These are phyloP conservation scores for Drosophila merina DNA, from an alignment of 2,888 invertebrate species.

Conservation along the genomic window DNA sequence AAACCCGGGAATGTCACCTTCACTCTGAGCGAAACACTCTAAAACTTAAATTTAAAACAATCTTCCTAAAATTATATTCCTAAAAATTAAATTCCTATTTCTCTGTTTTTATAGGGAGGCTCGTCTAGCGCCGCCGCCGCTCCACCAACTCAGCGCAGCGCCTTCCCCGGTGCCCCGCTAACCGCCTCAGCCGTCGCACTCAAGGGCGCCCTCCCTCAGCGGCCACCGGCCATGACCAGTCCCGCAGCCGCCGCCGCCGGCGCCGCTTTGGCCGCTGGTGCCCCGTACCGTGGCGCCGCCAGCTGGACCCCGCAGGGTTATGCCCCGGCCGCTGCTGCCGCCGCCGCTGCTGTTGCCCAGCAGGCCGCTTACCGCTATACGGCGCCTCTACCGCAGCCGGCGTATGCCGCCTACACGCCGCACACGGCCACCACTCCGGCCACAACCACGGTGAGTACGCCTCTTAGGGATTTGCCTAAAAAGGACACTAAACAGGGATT, in stretches of 20 bases:
- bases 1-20: neutral
- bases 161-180: constrained; percentile 84
- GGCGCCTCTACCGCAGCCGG: constrained; percentile 84
- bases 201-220: constrained; percentile 82
- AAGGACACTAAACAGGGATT: neutral
- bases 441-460: constrained; percentile 83
- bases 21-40: neutral
- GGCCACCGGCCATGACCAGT: constrained; percentile 84
- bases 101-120: constrained; percentile 52
- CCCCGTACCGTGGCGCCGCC: constrained; percentile 84
- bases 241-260: constrained; percentile 84
- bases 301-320: constrained; percentile 84
- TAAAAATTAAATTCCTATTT: too few species aligned
- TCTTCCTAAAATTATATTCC: too few species aligned
- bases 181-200: constrained; percentile 83
- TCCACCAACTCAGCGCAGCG: constrained; percentile 82
- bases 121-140: constrained; percentile 79
- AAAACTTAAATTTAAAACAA: neutral
- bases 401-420: constrained; percentile 84
- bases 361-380: constrained; percentile 84
- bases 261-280: constrained; percentile 83
- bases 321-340: constrained; percentile 83
- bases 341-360: constrained; percentile 82
- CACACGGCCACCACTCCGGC: constrained; percentile 83
- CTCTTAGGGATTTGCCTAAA: neutral